Evolutionary conservation across 2,797 vertebrate genomes (phyloP).

Genomic region (Monodelphis domestica): DNA sequence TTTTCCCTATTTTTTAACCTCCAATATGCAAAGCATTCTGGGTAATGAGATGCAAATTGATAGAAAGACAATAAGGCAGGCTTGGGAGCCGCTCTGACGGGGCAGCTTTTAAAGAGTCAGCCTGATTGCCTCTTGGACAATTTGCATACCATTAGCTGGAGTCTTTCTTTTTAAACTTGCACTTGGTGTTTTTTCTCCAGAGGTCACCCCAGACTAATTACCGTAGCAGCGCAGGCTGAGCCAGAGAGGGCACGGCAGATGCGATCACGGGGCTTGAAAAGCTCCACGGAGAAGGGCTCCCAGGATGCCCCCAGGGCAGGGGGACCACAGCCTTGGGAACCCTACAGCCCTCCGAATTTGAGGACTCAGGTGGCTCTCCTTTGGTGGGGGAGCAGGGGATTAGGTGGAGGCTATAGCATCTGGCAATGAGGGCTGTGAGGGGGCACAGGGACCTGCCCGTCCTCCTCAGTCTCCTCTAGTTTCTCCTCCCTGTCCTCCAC

Average conservation of each 20-base stretch:
- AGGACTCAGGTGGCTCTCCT: neutral
- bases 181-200: slow-evolving; percentile 76
- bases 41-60: slow-evolving; percentile 91
- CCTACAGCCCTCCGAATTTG: neutral
- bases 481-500: neutral
- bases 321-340: slow-evolving; percentile 7
- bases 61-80: slow-evolving; percentile 86
- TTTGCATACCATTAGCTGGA: slow-evolving; percentile 89
- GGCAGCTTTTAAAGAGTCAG: slow-evolving; percentile 87
- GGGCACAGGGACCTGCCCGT: neutral
- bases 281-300: slow-evolving; percentile 67
- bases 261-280: slow-evolving; percentile 58
- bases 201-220: slow-evolving; percentile 87
- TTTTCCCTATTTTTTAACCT: slow-evolving; percentile 73
- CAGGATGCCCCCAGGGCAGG: neutral
- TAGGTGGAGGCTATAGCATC: neutral
- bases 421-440: neutral
- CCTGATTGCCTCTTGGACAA: slow-evolving; percentile 88
- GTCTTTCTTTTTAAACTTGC: slow-evolving; percentile 83
- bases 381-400: neutral
- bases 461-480: neutral
- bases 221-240: slow-evolving; percentile 65
- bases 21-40: slow-evolving; percentile 78
- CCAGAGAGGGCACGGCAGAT: slow-evolving; percentile 68
- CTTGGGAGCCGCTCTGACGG: slow-evolving; percentile 80